A percentile compares a stretch with the other conserved stretches of the same genome.
Conservation (phyloP, 1,140 invertebrate species). For the Lucilia cuprina region DNA sequence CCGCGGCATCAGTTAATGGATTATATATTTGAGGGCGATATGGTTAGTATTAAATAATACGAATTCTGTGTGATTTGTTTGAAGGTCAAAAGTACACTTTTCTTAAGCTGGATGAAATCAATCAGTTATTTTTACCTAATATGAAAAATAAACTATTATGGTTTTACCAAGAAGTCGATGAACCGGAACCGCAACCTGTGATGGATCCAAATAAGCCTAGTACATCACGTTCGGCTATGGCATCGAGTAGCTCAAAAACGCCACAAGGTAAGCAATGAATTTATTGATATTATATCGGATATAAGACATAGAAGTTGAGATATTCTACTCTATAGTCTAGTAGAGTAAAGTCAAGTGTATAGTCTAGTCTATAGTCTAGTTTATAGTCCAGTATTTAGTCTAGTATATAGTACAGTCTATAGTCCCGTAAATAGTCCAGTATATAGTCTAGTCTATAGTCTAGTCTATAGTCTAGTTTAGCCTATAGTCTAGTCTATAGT, state of each 20-base stretch:
- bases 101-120: constrained; percentile 81
- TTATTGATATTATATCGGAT: too few relatives aligned
- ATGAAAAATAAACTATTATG: constrained; percentile 88
- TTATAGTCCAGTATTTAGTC: too few relatives aligned
- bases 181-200: constrained; percentile 67
- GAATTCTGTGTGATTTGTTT: background rate
- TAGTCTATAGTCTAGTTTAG: too few relatives aligned
- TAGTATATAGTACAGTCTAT: too few relatives aligned
- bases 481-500: too few relatives aligned
- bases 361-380: too few relatives aligned
- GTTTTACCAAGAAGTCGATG: constrained; percentile 89
- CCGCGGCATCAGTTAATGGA: constrained; percentile 85
- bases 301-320: too few relatives aligned
- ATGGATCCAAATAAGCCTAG: constrained; percentile 64
- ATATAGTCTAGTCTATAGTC: too few relatives aligned
- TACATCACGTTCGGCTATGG: constrained; percentile 56
- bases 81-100: background rate
- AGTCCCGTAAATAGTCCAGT: too few relatives aligned
- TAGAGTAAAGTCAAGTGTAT: too few relatives aligned
- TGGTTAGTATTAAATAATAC: constrained; percentile 67
- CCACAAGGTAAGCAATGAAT: constrained; percentile 58
- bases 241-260: constrained; percentile 60
- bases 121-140: constrained; percentile 84
- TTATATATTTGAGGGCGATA: constrained; percentile 86
- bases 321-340: too few relatives aligned